phyloP scores from a whole-genome alignment of 2,888 invertebrate genomes.

The Oscheius sp. region DNA sequence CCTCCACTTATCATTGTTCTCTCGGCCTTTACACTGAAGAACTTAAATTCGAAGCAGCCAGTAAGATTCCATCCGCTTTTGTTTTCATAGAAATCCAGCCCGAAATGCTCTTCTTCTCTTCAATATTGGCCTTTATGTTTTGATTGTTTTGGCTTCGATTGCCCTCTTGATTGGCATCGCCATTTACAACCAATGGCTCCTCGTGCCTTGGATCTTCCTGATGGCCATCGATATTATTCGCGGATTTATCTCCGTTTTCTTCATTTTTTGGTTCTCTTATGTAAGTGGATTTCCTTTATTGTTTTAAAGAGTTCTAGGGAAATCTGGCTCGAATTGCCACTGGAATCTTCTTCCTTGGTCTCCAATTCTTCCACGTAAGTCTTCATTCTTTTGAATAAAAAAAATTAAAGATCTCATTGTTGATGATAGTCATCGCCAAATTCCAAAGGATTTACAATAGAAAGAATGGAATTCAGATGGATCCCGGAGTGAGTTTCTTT shows the following conservation, averaged over 20 bases:
- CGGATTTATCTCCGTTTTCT: slow-evolving; percentile 66
- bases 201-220: slow-evolving; percentile 66
- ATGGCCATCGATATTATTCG: slow-evolving; percentile 69
- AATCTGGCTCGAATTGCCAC: slow-evolving; percentile 69
- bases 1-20: slow-evolving; percentile 68
- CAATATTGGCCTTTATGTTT: slow-evolving; percentile 63
- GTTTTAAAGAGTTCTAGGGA: slow-evolving; percentile 46
- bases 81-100: slow-evolving; percentile 51
- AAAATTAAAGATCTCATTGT: slow-evolving; percentile 65
- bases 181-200: slow-evolving; percentile 62
- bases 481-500: slow-evolving; percentile 8
- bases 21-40: slow-evolving; percentile 70
- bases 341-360: slow-evolving; percentile 70
- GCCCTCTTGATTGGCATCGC: slow-evolving; percentile 62
- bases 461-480: slow-evolving; percentile 50
- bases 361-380: slow-evolving; percentile 68
- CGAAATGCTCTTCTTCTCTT: slow-evolving; percentile 56
- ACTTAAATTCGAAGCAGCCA: slow-evolving; percentile 57
- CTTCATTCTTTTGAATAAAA: neutral
- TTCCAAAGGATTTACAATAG: slow-evolving; percentile 69
- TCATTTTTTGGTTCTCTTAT: slow-evolving; percentile 68
- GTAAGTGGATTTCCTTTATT: slow-evolving; percentile 38
- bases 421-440: slow-evolving; percentile 68
- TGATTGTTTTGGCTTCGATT: slow-evolving; percentile 63
- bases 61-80: slow-evolving; percentile 3